Percentiles rank a stretch among this genome's conserved stretches.
These are phyloP conservation scores for Bugulina stolonifera DNA, from an alignment of 2,888 invertebrate genomes.

Conservation along the genomic window DNA sequence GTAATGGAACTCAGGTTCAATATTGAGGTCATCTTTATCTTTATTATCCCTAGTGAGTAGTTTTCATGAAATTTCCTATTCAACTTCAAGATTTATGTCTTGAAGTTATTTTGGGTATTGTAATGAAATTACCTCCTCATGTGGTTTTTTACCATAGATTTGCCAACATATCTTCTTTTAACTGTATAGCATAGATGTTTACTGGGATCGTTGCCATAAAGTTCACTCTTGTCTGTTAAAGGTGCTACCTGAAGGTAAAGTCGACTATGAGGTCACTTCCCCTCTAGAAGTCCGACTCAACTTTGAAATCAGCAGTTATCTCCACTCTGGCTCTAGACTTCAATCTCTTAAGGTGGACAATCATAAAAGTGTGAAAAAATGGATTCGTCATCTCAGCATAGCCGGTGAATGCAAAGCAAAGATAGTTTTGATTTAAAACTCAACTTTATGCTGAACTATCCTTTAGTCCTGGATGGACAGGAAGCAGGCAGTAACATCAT, in stretches of 20 bases:
- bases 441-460: no score
- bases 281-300: background rate
- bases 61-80: no score
- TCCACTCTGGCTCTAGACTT: background rate
- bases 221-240: background rate
- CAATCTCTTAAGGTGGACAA: background rate
- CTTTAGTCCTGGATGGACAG: no score
- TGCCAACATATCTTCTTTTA: background rate
- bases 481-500: no score
- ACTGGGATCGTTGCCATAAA: no score
- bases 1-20: no score
- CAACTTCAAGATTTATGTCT: no score
- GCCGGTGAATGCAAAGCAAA: background rate
- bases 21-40: no score
- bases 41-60: no score
- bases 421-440: background rate
- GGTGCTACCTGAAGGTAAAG: background rate
- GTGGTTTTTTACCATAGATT: background rate
- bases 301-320: slow-evolving; percentile 19
- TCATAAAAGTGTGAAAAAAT: background rate
- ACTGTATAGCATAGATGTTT: background rate
- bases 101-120: no score
- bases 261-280: background rate
- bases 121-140: no score
- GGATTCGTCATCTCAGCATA: slow-evolving; percentile 4